phyloP scores from a whole-genome alignment of 2,797 vertebrate species.

The Centroberyx gerrardi region DNA sequence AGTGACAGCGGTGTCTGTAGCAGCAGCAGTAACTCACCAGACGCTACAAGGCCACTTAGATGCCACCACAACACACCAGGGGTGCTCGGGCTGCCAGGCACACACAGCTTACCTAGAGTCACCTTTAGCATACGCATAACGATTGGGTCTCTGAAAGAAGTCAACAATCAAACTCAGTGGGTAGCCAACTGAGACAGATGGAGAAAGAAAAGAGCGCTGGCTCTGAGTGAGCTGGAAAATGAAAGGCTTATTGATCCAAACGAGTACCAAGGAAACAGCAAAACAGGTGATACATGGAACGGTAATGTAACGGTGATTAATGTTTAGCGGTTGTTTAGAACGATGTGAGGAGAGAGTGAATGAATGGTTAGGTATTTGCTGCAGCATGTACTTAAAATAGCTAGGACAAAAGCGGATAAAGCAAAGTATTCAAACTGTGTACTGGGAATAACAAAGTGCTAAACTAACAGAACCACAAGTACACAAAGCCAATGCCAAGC shows the following conservation, averaged over 20 bases:
- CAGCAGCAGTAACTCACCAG: conserved; percentile 53
- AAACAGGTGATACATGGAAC: conserved; percentile 10
- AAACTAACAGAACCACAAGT: neutral
- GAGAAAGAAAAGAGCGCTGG: conserved; percentile 13
- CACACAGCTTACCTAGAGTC: conserved; percentile 29
- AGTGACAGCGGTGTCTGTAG: conserved; percentile 38
- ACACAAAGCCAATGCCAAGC: neutral
- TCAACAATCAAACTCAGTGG: conserved; percentile 52
- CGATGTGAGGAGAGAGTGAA: neutral
- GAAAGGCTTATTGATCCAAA: conserved; percentile 32
- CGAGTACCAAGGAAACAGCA: conserved; percentile 1
- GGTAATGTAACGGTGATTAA: conserved; percentile 17
- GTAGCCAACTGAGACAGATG: conserved; percentile 16
- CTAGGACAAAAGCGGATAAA: neutral
- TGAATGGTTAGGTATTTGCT: neutral
- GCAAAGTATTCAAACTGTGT: neutral
- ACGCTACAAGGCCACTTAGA: conserved; percentile 33
- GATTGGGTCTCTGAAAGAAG: conserved; percentile 47
- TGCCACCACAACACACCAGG: conserved; percentile 39
- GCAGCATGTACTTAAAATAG: neutral
- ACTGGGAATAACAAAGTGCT: neutral
- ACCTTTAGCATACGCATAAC: conserved; percentile 43
- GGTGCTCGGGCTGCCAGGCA: neutral
- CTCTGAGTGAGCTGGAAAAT: conserved; percentile 22
- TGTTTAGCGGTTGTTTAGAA: conserved; percentile 10